phyloP scores from a whole-genome alignment of 2,797 vertebrate genomes.

The Microtus obscurus region DNA sequence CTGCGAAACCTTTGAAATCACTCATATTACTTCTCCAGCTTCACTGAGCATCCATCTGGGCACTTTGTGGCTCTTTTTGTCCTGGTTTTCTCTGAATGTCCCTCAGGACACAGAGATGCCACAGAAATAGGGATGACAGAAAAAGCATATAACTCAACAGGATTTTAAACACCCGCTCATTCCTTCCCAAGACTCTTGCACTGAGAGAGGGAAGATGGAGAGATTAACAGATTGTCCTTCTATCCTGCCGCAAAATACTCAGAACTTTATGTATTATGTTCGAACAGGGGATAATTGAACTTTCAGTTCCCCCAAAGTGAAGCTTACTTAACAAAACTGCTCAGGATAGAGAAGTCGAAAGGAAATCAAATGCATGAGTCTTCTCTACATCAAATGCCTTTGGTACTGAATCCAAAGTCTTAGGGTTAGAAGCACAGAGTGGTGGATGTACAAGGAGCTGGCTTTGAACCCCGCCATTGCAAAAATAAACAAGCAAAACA shows the following conservation, averaged over 20 bases:
- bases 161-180: constrained; percentile 42
- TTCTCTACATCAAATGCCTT: background rate
- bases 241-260: background rate
- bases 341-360: background rate
- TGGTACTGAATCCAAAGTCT: constrained; percentile 35
- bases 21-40: constrained; percentile 84
- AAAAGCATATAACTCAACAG: background rate
- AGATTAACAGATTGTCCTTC: constrained; percentile 25
- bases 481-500: background rate
- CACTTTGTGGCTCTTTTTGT: background rate
- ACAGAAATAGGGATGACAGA: constrained; percentile 4
- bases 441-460: background rate
- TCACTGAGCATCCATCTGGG: constrained; percentile 72
- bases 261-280: background rate
- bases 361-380: background rate
- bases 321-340: background rate
- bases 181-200: constrained; percentile 35
- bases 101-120: background rate
- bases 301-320: background rate
- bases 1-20: constrained; percentile 82
- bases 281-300: background rate
- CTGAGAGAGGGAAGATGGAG: background rate
- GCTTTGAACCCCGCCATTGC: background rate
- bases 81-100: constrained; percentile 1
- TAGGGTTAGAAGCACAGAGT: background rate